A percentile compares a stretch with the other conserved stretches of the same genome.
Conservation (phyloP, 2,888 invertebrate genomes). For the Mechanitis mazaeus region DNA sequence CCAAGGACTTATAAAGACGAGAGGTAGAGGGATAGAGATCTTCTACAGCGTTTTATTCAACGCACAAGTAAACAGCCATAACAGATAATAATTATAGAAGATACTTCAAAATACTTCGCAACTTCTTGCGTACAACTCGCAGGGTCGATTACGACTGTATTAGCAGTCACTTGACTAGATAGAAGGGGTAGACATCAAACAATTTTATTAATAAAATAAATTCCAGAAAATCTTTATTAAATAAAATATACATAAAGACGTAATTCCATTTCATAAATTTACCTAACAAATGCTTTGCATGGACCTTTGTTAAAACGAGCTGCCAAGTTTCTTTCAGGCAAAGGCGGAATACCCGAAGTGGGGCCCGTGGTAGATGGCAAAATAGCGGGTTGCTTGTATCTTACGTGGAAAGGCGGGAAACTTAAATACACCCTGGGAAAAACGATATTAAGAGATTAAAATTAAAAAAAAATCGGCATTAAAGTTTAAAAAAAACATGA, state of each 20-base stretch:
- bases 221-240: too few species aligned
- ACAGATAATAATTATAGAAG: too few species aligned
- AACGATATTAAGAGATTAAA: constrained; percentile 6
- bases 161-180: too few species aligned
- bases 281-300: constrained; percentile 60
- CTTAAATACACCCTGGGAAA: constrained; percentile 66
- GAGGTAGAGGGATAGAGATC: too few species aligned
- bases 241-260: neutral
- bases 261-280: neutral
- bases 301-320: constrained; percentile 66
- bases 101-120: too few species aligned
- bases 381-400: constrained; percentile 73
- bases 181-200: too few species aligned
- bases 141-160: too few species aligned
- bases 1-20: too few species aligned
- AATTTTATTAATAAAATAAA: too few species aligned
- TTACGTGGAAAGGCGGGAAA: constrained; percentile 69
- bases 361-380: constrained; percentile 62
- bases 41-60: too few species aligned
- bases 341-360: constrained; percentile 53
- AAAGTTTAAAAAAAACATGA: neutral
- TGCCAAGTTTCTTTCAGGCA: constrained; percentile 70
- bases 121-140: too few species aligned
- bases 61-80: too few species aligned
- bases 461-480: neutral